A percentile compares a stretch with the other conserved stretches of the same genome.
phyloP scores from a whole-genome alignment of 2,888 invertebrate genomes.

The Melipona bicolor region DNA sequence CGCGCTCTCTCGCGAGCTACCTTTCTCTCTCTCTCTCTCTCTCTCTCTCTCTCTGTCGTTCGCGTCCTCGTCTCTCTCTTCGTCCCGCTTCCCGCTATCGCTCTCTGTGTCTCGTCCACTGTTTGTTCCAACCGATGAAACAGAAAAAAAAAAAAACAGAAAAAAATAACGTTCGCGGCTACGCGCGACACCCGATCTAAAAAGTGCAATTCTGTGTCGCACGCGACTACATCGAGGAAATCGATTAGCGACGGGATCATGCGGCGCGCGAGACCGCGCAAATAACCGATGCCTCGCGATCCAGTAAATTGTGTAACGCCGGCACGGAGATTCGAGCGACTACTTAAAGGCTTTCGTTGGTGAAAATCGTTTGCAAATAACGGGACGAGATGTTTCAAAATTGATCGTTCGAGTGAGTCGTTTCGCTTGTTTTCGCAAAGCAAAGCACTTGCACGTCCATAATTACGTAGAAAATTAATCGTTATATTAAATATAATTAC shows the following conservation, averaged over 20 bases:
- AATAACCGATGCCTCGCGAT: constrained; percentile 28
- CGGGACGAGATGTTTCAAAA: neutral
- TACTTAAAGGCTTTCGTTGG: neutral
- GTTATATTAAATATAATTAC: too few species aligned
- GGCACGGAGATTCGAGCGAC: neutral
- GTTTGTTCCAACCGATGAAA: constrained; percentile 37
- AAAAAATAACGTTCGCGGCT: constrained; percentile 52
- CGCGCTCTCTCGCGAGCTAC: neutral
- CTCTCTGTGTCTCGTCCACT: constrained; percentile 9
- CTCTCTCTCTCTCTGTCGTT: neutral
- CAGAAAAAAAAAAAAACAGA: constrained; percentile 2
- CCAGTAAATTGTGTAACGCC: constrained; percentile 5
- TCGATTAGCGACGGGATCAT: constrained; percentile 64
- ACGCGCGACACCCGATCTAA: constrained; percentile 72
- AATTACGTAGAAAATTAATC: neutral
- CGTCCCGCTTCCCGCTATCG: neutral
- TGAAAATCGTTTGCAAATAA: too few species aligned
- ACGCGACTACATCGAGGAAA: constrained; percentile 66
- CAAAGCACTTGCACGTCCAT: neutral
- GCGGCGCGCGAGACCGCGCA: constrained; percentile 57
- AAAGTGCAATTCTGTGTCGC: constrained; percentile 77
- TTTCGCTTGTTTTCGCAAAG: neutral
- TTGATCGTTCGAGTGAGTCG: neutral
- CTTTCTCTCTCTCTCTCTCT: too few species aligned
- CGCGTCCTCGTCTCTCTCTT: too few species aligned